Evolutionary conservation across 1,140 invertebrate species (phyloP).

Genomic region (Drosophila pseudoobscura): DNA sequence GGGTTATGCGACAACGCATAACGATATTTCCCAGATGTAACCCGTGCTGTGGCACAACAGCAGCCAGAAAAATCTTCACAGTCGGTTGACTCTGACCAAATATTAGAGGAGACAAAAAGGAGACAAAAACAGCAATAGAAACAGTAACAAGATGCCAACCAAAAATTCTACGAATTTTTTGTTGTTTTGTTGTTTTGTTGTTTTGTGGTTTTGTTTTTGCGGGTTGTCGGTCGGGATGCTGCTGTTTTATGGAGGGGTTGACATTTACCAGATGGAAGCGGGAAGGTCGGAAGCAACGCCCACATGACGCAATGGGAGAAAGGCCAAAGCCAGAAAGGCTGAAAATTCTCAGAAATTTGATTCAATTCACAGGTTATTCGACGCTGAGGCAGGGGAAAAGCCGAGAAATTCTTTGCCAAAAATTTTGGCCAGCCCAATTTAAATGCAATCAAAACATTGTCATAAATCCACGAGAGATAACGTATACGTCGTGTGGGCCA

Average conservation of each 20-base stretch:
- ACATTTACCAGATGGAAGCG: slow-evolving; percentile 17
- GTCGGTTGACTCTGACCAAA: slow-evolving; percentile 32
- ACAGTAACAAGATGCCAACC: slow-evolving; percentile 11
- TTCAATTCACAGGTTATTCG: too few species aligned
- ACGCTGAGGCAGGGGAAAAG: background rate
- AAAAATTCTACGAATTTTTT: slow-evolving; percentile 23
- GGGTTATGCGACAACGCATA: slow-evolving; percentile 53
- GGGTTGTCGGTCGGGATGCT: too few species aligned
- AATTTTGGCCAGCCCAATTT: background rate
- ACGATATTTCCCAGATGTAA: slow-evolving; percentile 50
- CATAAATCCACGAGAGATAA: too few species aligned
- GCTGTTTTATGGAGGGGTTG: slow-evolving; percentile 2
- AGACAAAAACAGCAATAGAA: background rate
- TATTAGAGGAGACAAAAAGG: slow-evolving; percentile 1
- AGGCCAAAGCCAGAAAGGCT: background rate
- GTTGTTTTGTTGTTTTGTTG: background rate
- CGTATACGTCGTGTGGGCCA: too few species aligned
- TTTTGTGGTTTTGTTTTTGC: background rate
- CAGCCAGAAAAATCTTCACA: slow-evolving; percentile 51
- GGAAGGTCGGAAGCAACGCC: slow-evolving; percentile 1
- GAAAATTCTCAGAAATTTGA: background rate
- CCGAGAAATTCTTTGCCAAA: background rate
- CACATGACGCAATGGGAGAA: slow-evolving; percentile 19
- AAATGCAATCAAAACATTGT: background rate
- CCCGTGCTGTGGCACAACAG: slow-evolving; percentile 4